Evolutionary conservation across 2,797 vertebrate genomes (phyloP).

Genomic region (Vireo griseus): DNA sequence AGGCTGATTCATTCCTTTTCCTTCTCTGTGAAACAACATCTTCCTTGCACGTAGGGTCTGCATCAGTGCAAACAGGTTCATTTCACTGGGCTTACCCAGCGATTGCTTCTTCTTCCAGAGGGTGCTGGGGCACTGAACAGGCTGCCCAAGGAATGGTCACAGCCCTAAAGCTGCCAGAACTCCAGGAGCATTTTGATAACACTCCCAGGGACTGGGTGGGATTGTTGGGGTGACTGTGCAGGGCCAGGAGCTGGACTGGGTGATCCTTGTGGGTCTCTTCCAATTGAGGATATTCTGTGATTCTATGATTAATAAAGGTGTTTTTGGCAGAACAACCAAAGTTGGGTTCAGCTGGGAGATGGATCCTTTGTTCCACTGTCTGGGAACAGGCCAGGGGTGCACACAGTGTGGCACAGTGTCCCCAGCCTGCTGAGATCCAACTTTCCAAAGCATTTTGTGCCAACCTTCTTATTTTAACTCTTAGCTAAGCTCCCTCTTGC

Average conservation of each 20-base stretch:
- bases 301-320: not conserved
- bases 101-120: not conserved
- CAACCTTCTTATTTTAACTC: not conserved
- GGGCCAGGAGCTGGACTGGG: not conserved
- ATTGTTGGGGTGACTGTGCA: not conserved
- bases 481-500: not conserved
- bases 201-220: not conserved
- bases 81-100: accelerated
- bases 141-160: not conserved
- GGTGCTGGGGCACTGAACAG: not conserved
- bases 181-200: not conserved
- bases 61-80: not conserved
- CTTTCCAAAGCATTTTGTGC: not conserved
- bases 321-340: not conserved
- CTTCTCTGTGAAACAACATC: accelerated
- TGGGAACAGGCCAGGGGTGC: not conserved
- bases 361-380: not conserved
- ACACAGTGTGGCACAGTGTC: not conserved
- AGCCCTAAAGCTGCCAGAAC: not conserved
- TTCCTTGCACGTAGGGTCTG: accelerated
- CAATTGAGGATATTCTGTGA: not conserved
- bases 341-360: accelerated
- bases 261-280: not conserved
- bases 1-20: not conserved
- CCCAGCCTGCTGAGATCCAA: not conserved